phyloP scores from a whole-genome alignment of 2,797 vertebrate species.

The Alauda arvensis region DNA sequence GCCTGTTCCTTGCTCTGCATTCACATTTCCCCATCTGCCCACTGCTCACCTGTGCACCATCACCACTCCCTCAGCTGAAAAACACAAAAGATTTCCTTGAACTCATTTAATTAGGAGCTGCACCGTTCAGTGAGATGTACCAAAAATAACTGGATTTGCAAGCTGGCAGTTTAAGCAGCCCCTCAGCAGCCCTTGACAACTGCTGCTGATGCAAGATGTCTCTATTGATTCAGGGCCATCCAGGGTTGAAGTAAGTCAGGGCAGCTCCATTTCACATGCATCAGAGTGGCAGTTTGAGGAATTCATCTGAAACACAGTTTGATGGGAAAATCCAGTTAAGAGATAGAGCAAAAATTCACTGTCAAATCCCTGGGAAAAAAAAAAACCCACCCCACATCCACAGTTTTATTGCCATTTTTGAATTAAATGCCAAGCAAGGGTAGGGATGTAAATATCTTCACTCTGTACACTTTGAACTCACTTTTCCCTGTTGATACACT shows the following conservation, averaged over 20 bases:
- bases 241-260: neutral
- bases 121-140: neutral
- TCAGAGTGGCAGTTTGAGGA: neutral
- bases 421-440: neutral
- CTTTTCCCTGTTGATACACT: neutral
- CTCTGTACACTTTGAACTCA: neutral
- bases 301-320: neutral
- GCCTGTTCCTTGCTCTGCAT: neutral
- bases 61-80: neutral
- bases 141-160: slow-evolving; percentile 18
- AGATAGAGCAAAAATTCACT: neutral
- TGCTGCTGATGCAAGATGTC: slow-evolving; percentile 7
- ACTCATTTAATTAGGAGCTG: slow-evolving; percentile 9
- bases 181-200: neutral
- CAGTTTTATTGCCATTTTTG: neutral
- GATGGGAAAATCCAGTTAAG: neutral
- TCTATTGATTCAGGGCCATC: neutral
- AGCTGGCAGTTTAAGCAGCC: neutral
- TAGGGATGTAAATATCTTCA: neutral
- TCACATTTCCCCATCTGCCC: neutral
- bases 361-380: neutral
- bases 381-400: neutral
- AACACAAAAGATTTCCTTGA: neutral
- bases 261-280: neutral
- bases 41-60: neutral